These are phyloP conservation scores for Sinocyclocheilus grahami DNA, from an alignment of 2,113 vertebrate genomes.

Conservation along the genomic window DNA sequence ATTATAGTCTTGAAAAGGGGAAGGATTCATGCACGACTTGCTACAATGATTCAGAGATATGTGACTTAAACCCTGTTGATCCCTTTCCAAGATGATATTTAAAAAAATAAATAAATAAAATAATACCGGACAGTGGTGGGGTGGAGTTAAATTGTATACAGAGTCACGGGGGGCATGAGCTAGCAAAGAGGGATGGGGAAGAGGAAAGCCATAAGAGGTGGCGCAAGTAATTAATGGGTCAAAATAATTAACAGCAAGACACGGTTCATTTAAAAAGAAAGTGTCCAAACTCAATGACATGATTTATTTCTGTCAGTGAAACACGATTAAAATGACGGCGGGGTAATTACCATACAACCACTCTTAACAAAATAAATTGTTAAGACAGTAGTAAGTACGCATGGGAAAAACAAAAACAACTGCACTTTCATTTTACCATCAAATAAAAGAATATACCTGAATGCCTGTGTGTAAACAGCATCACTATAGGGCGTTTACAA, in stretches of 20 bases:
- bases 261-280: conserved; percentile 22
- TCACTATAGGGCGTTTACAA: not conserved
- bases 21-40: not conserved
- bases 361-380: conserved; percentile 29
- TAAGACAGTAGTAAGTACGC: conserved; percentile 6
- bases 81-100: not conserved
- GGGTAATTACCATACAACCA: conserved; percentile 28
- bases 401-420: conserved; percentile 14
- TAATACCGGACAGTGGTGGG: not conserved
- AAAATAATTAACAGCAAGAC: conserved; percentile 45
- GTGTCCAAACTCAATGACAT: conserved; percentile 2
- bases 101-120: not conserved
- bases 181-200: not conserved
- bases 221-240: conserved; percentile 7
- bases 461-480: not conserved
- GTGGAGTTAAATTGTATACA: not conserved
- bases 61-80: conserved; percentile 18
- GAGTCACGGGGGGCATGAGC: not conserved
- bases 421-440: not conserved
- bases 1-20: not conserved
- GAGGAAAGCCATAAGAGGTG: not conserved
- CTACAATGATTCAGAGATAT: not conserved
- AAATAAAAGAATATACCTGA: not conserved
- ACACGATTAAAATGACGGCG: conserved; percentile 28
- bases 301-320: conserved; percentile 49